These are phyloP conservation scores for Danio kyathit DNA, from an alignment of 2,797 vertebrate species.

Conservation along the genomic window DNA sequence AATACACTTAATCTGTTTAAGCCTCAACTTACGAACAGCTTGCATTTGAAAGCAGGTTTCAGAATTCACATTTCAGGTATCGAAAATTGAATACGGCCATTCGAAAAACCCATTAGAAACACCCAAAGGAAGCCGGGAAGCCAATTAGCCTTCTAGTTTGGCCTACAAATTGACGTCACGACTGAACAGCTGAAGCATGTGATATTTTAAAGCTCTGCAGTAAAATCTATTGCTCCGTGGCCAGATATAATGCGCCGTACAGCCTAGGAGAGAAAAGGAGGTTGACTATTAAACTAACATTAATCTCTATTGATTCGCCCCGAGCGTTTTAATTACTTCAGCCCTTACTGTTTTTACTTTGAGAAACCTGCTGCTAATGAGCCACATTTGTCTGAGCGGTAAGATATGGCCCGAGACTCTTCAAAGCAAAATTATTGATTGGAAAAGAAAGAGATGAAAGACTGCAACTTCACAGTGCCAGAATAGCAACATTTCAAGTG, in stretches of 20 bases:
- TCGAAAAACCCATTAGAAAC: slow-evolving; percentile 15
- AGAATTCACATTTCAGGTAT: neutral
- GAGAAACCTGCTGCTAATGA: slow-evolving; percentile 60
- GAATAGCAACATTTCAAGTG: slow-evolving; percentile 49
- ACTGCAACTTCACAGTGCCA: slow-evolving; percentile 14
- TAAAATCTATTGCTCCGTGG: neutral
- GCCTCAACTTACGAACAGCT: neutral
- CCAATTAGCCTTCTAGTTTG: slow-evolving; percentile 15
- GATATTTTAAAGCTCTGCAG: slow-evolving; percentile 25
- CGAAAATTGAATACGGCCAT: slow-evolving; percentile 11
- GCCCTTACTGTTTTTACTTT: slow-evolving; percentile 51
- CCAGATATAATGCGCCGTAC: neutral
- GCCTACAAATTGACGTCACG: slow-evolving; percentile 7
- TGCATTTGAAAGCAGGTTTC: neutral
- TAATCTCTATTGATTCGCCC: slow-evolving; percentile 54
- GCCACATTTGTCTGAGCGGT: slow-evolving; percentile 54
- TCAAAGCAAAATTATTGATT: slow-evolving; percentile 57
- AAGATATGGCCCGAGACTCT: slow-evolving; percentile 37
- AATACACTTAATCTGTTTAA: too few relatives aligned
- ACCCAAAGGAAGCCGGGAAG: neutral
- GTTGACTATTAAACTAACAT: slow-evolving; percentile 55
- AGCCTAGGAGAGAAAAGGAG: slow-evolving; percentile 16
- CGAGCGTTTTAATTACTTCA: slow-evolving; percentile 54
- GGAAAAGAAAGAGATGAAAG: slow-evolving; percentile 52
- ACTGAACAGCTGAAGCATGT: neutral